These are phyloP conservation scores for Aphodius granarius DNA, from an alignment of 2,888 invertebrate genomes.

Conservation along the genomic window DNA sequence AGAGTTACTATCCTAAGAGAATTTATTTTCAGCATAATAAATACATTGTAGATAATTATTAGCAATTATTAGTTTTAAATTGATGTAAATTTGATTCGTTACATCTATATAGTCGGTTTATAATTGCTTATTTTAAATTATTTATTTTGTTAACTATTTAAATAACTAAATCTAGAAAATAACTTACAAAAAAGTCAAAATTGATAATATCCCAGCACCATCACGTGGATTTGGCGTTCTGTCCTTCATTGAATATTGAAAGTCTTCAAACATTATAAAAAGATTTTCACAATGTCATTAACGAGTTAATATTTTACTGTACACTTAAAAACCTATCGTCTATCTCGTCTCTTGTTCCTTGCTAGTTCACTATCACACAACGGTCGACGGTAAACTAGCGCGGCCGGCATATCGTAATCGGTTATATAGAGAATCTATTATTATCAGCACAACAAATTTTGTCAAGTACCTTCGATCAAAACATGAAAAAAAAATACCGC, in stretches of 20 bases:
- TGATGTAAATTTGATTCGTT: background rate
- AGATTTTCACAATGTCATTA: slow-evolving; percentile 3
- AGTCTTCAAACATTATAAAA: slow-evolving; percentile 23
- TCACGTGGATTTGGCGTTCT: slow-evolving; percentile 31
- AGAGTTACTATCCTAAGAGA: too few relatives aligned
- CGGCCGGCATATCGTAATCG: background rate
- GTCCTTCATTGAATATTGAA: slow-evolving; percentile 19
- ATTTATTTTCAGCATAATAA: too few relatives aligned
- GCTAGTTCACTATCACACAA: background rate
- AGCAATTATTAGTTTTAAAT: background rate
- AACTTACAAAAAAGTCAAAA: slow-evolving; percentile 32
- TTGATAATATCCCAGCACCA: slow-evolving; percentile 29
- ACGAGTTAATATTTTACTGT: background rate
- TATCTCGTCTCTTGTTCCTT: background rate
- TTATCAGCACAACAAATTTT: background rate
- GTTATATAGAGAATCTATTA: background rate
- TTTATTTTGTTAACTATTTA: background rate
- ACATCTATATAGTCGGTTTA: background rate
- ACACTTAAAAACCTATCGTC: background rate
- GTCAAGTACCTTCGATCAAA: background rate
- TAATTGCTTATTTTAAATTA: background rate
- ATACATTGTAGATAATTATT: background rate
- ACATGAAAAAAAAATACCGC: background rate
- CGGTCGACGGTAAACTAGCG: background rate
- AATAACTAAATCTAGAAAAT: background rate